Evolutionary conservation across 2,888 invertebrate species (phyloP).

Genomic region (Apodemia duryi): DNA sequence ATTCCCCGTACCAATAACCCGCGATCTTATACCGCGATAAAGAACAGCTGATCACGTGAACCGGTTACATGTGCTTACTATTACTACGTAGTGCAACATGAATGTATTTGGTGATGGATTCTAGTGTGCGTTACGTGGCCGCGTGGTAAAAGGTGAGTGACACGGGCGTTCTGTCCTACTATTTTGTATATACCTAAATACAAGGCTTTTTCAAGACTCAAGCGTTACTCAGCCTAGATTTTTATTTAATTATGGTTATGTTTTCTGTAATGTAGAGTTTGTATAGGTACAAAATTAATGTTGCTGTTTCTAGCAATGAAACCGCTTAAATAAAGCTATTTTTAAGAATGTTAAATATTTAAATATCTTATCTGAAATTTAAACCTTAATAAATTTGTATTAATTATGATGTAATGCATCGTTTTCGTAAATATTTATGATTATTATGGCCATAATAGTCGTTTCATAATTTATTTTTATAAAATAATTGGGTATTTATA

Average conservation of each 20-base stretch:
- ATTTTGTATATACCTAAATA: constrained; percentile 14
- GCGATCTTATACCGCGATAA: constrained; percentile 30
- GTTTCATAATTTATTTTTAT: no score
- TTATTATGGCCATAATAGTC: no score
- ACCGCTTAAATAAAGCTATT: no score
- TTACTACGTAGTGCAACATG: constrained; percentile 66
- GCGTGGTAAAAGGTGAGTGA: constrained; percentile 49
- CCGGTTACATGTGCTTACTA: constrained; percentile 55
- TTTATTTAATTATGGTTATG: not conserved
- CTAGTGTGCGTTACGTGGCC: constrained; percentile 38
- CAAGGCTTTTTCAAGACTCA: not conserved
- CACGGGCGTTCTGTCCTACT: constrained; percentile 25
- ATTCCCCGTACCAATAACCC: constrained; percentile 17
- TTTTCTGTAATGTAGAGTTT: not conserved
- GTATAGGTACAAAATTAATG: no score
- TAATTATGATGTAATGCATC: no score
- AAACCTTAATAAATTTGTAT: no score
- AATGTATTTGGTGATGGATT: constrained; percentile 43
- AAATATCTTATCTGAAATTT: no score
- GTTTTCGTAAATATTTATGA: no score
- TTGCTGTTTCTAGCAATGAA: no score
- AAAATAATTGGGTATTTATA: no score
- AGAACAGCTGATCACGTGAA: constrained; percentile 64
- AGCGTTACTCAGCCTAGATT: not conserved
- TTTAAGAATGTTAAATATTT: no score